phyloP scores from a whole-genome alignment of 2,797 vertebrate genomes.

The Nyctibius grandis region DNA sequence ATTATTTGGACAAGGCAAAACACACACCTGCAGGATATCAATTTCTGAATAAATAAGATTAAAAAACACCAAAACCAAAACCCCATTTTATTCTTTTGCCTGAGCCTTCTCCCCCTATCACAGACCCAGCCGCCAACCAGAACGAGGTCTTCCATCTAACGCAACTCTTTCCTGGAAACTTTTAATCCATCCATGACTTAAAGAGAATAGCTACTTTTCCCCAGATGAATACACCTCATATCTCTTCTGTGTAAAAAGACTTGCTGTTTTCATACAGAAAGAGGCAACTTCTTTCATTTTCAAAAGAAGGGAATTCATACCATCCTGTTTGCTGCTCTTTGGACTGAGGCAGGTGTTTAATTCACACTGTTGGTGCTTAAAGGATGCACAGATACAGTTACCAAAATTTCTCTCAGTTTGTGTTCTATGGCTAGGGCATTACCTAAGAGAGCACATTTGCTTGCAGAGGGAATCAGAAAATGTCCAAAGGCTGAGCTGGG shows the following conservation, averaged over 20 bases:
- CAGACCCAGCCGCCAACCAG: neutral
- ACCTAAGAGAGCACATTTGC: neutral
- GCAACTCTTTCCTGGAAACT: neutral
- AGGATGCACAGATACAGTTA: neutral
- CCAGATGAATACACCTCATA: neutral
- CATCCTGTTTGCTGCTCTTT: conserved; percentile 3
- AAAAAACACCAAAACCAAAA: neutral
- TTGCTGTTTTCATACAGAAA: neutral
- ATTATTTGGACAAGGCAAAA: neutral
- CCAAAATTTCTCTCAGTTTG: neutral
- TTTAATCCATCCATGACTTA: neutral
- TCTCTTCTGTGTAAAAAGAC: neutral
- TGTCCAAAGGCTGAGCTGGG: neutral
- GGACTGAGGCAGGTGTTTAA: neutral
- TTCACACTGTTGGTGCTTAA: neutral
- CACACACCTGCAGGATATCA: neutral
- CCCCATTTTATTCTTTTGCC: neutral
- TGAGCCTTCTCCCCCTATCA: neutral
- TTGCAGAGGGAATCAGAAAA: neutral
- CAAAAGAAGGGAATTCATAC: neutral
- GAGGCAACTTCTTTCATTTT: conserved; percentile 6
- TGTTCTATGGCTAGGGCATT: neutral
- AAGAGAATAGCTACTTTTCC: neutral
- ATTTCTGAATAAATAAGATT: conserved; percentile 5
- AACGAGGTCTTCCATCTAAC: neutral